Conservation (phyloP, 2,797 vertebrate genomes). For the Pogoniulus pusillus region DNA sequence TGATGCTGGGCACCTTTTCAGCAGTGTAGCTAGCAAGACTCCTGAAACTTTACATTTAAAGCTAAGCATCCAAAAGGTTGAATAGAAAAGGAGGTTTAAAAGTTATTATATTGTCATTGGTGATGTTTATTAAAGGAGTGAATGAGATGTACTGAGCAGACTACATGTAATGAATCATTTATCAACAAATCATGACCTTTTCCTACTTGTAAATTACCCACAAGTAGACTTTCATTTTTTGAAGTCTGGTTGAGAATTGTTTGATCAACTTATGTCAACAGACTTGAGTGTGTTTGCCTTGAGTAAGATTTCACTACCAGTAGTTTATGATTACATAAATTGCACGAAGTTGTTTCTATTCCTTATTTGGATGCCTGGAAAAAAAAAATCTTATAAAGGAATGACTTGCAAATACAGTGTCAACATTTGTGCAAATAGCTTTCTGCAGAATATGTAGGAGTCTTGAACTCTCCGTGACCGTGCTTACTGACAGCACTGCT, state of each 20-base stretch:
- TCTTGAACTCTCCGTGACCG: not conserved
- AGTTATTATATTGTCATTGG: not conserved
- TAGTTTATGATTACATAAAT: constrained; percentile 1
- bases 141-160: not conserved
- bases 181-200: constrained; percentile 32
- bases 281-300: constrained; percentile 11
- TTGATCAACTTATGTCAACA: constrained; percentile 53
- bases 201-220: constrained; percentile 44
- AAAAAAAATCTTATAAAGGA: not conserved
- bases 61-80: not conserved
- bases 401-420: not conserved
- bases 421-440: not conserved
- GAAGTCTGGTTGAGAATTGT: constrained; percentile 30
- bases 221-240: constrained; percentile 36
- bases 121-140: constrained; percentile 16
- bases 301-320: constrained; percentile 7
- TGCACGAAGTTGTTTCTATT: not conserved
- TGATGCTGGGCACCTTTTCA: not conserved
- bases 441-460: not conserved
- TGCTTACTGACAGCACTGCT: not conserved
- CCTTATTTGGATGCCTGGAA: not conserved
- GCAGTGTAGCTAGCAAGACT: not conserved
- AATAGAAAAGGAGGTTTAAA: not conserved
- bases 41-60: not conserved
- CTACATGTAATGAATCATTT: constrained; percentile 35